These are phyloP conservation scores for Naso thynnoides DNA, from an alignment of 2,797 vertebrate genomes.

Conservation along the genomic window DNA sequence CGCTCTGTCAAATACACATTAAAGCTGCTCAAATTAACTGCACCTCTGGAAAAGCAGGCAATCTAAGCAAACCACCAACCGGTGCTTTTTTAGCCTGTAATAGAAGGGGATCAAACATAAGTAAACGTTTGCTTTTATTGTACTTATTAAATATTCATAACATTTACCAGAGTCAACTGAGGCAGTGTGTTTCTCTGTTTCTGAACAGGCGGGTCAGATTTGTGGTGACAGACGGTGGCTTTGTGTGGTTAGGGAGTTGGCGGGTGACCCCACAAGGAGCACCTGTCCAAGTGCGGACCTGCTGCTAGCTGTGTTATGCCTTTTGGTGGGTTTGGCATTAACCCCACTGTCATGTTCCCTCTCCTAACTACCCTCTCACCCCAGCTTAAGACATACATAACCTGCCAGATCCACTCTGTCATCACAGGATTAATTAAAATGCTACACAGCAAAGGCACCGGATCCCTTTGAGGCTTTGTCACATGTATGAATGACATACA, in stretches of 20 bases:
- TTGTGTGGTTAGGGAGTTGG: conserved; percentile 68
- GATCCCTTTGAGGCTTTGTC: conserved; percentile 58
- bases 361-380: conserved; percentile 55
- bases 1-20: conserved; percentile 73
- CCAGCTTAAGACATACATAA: conserved; percentile 65
- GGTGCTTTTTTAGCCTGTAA: conserved; percentile 36
- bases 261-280: conserved; percentile 67
- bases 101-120: conserved; percentile 31
- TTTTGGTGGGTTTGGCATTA: conserved; percentile 74
- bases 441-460: conserved; percentile 65
- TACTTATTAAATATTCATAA: conserved; percentile 54
- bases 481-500: conserved; percentile 51
- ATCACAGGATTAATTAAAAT: conserved; percentile 83
- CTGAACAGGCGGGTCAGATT: conserved; percentile 45
- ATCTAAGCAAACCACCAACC: conserved; percentile 32
- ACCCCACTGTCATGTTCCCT: conserved; percentile 64
- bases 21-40: conserved; percentile 69
- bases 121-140: conserved; percentile 56
- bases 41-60: conserved; percentile 55
- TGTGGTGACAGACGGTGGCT: conserved; percentile 68
- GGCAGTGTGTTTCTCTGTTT: conserved; percentile 48
- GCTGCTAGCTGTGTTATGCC: conserved; percentile 60
- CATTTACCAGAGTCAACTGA: conserved; percentile 58
- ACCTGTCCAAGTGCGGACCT: conserved; percentile 73
- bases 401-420: conserved; percentile 79